Percentiles rank a stretch among this genome's conserved stretches.
These are phyloP conservation scores for Ellobium chinense DNA, from an alignment of 2,888 invertebrate genomes.

Conservation along the genomic window DNA sequence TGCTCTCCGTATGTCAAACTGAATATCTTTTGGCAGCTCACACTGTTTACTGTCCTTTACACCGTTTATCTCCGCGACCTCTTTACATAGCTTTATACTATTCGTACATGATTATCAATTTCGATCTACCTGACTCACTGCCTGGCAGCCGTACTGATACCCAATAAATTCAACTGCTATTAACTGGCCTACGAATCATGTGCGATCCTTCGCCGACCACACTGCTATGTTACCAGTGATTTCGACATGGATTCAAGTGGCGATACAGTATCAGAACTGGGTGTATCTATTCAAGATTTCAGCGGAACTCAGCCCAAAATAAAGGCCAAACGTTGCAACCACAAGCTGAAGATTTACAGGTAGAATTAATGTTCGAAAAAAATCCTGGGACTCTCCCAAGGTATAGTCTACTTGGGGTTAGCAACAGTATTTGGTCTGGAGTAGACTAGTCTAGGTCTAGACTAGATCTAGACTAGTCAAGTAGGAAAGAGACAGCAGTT, in stretches of 20 bases:
- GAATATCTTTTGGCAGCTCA: too few relatives aligned
- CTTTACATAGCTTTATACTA: too few relatives aligned
- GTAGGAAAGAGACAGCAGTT: too few relatives aligned
- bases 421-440: not conserved
- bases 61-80: too few relatives aligned
- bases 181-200: not conserved
- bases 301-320: not conserved
- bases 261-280: not conserved
- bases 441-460: not conserved
- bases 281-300: slow-evolving; percentile 4
- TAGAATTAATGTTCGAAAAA: too few relatives aligned
- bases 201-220: too few relatives aligned
- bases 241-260: not conserved
- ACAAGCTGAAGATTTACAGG: slow-evolving; percentile 28
- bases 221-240: not conserved
- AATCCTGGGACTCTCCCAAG: too few relatives aligned
- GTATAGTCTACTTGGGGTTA: not conserved
- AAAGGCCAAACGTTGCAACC: slow-evolving; percentile 22
- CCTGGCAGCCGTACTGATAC: not conserved
- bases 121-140: too few relatives aligned
- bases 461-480: not conserved
- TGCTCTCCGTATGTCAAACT: too few relatives aligned
- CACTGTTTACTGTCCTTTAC: too few relatives aligned
- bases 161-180: not conserved
- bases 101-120: too few relatives aligned